Conservation (phyloP, 2,113 vertebrate species). For the Indicator maculatus region DNA sequence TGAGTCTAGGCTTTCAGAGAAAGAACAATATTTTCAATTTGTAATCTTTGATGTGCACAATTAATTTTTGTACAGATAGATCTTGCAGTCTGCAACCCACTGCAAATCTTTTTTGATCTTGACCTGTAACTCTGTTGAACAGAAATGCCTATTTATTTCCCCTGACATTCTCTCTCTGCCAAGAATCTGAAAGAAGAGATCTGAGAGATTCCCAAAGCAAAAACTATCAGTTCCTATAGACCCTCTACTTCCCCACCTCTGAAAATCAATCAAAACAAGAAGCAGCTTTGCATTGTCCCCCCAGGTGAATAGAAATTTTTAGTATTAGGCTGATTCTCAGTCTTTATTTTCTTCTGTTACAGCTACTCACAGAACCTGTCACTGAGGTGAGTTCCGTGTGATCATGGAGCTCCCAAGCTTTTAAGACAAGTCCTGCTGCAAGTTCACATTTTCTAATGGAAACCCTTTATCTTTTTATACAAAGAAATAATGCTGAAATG, state of each 20-base stretch:
- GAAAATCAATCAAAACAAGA: neutral
- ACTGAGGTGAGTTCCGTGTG: neutral
- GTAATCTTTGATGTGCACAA: neutral
- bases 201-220: neutral
- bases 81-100: neutral
- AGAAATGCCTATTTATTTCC: neutral
- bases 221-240: neutral
- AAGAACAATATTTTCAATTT: neutral
- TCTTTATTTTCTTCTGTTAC: neutral
- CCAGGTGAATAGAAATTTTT: neutral
- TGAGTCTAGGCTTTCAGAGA: neutral
- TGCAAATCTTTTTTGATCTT: neutral
- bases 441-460: neutral
- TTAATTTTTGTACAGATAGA: neutral
- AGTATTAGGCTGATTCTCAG: neutral
- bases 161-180: neutral
- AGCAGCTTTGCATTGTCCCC: neutral
- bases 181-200: neutral
- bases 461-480: neutral
- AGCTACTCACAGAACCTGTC: neutral
- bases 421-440: neutral
- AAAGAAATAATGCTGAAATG: neutral
- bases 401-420: neutral
- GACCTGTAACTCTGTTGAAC: neutral
- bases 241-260: neutral